Conservation (phyloP, 2,888 invertebrate species). For the Euzetes globulus region DNA sequence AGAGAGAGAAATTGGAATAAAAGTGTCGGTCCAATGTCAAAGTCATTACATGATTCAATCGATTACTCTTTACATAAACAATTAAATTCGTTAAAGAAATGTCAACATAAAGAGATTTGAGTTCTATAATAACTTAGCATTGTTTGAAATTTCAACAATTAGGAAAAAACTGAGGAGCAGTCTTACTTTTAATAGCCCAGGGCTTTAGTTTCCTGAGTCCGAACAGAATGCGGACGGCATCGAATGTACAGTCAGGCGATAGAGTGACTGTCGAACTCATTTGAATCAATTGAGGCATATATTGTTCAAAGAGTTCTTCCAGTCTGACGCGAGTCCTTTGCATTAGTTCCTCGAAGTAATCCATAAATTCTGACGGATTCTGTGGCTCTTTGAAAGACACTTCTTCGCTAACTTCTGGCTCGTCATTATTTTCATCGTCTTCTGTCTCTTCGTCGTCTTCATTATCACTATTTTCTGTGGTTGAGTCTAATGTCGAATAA, state of each 20-base stretch:
- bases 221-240: constrained; percentile 28
- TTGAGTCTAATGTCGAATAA: not conserved
- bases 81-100: no score
- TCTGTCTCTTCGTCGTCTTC: not conserved
- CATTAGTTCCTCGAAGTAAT: constrained; percentile 31
- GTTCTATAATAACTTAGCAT: no score
- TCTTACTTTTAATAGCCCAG: constrained; percentile 43
- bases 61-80: not conserved
- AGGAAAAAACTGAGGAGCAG: no score
- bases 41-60: not conserved
- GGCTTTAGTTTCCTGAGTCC: constrained; percentile 32
- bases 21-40: constrained; percentile 13
- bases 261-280: constrained; percentile 26
- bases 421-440: not conserved
- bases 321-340: constrained; percentile 3
- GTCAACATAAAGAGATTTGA: no score
- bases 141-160: no score
- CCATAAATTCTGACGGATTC: constrained; percentile 33
- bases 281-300: constrained; percentile 31
- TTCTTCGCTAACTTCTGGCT: not conserved
- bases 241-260: constrained; percentile 25
- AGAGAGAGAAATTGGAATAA: not conserved
- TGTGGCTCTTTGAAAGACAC: constrained; percentile 13
- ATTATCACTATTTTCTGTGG: not conserved
- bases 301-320: constrained; percentile 29